These are phyloP conservation scores for Caradrina clavipalpis DNA, from an alignment of 2,888 invertebrate genomes.

Conservation along the genomic window DNA sequence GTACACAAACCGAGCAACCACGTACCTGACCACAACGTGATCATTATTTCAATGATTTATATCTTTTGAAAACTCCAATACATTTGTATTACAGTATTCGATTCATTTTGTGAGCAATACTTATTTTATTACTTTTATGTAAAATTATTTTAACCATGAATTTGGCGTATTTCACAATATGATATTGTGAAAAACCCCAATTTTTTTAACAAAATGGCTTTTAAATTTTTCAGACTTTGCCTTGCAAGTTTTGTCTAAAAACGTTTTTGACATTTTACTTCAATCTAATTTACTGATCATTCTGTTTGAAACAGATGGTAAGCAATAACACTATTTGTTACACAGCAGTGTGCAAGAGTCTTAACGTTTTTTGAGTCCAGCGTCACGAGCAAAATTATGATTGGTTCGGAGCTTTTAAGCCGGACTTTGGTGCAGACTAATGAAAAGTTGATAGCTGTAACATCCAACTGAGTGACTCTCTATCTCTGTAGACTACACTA, in stretches of 20 bases:
- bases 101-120: background rate
- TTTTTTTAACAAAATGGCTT: too few species aligned
- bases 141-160: too few species aligned
- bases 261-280: too few species aligned
- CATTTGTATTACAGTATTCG: background rate
- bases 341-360: conserved; percentile 20
- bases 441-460: conserved; percentile 42
- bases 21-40: conserved; percentile 15
- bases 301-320: background rate
- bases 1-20: background rate
- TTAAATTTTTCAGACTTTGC: too few species aligned
- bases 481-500: conserved; percentile 6
- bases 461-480: conserved; percentile 14
- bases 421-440: conserved; percentile 26
- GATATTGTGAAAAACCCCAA: too few species aligned
- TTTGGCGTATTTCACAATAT: too few species aligned
- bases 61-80: conserved; percentile 18
- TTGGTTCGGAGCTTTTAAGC: conserved; percentile 54
- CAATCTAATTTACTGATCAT: background rate
- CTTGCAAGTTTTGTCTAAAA: too few species aligned
- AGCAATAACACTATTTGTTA: background rate
- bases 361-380: conserved; percentile 22
- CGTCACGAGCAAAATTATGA: conserved; percentile 34
- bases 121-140: background rate
- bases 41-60: conserved; percentile 27